phyloP scores from a whole-genome alignment of 2,888 invertebrate genomes.

The Sinopyrophorus schimmeli region DNA sequence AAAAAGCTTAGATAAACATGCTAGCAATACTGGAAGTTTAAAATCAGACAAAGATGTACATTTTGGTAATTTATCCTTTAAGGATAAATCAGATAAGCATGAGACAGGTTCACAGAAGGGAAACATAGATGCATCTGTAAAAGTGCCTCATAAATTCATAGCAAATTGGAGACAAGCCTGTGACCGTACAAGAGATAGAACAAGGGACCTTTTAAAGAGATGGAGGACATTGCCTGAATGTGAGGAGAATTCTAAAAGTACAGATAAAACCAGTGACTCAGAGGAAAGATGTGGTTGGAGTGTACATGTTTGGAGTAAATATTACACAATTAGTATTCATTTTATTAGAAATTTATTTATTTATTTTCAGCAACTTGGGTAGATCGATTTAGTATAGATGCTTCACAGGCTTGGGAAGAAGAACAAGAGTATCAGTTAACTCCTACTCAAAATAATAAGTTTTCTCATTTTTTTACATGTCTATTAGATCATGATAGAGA shows the following conservation, averaged over 20 bases:
- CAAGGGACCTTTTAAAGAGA: slow-evolving; percentile 71
- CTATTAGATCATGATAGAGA: slow-evolving; percentile 73
- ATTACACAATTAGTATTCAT: slow-evolving; percentile 23
- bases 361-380: slow-evolving; percentile 70
- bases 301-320: slow-evolving; percentile 76
- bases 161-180: slow-evolving; percentile 76
- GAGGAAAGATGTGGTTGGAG: slow-evolving; percentile 69
- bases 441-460: slow-evolving; percentile 68
- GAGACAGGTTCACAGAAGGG: slow-evolving; percentile 31
- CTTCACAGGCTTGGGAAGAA: slow-evolving; percentile 58
- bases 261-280: slow-evolving; percentile 50
- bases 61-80: slow-evolving; percentile 43
- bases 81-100: slow-evolving; percentile 38
- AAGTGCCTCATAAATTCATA: slow-evolving; percentile 72
- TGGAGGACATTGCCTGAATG: slow-evolving; percentile 71
- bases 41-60: slow-evolving; percentile 54
- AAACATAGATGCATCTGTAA: slow-evolving; percentile 56
- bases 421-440: slow-evolving; percentile 63
- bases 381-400: slow-evolving; percentile 70
- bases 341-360: slow-evolving; percentile 3
- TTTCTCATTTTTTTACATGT: slow-evolving; percentile 71
- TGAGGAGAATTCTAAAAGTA: slow-evolving; percentile 54
- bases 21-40: slow-evolving; percentile 47
- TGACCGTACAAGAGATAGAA: slow-evolving; percentile 74
- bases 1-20: slow-evolving; percentile 50